phyloP scores from a whole-genome alignment of 2,797 vertebrate genomes.

The Darevskia mixta region DNA sequence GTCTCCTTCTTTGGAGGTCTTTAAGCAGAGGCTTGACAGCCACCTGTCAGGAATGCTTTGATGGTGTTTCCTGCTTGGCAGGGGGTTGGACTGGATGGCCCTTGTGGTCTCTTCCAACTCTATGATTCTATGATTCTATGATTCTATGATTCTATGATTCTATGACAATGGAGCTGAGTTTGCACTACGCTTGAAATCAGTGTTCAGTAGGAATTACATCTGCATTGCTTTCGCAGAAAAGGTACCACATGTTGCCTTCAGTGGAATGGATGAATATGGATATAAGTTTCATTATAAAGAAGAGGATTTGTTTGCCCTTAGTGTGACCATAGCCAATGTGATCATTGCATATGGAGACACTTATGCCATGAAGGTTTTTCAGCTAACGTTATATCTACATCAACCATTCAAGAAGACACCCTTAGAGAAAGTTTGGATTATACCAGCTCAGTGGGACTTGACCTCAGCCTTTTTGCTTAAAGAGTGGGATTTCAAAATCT shows the following conservation, averaged over 20 bases:
- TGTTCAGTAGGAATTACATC: not conserved
- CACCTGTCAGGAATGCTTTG: too few species aligned
- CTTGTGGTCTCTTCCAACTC: too few species aligned
- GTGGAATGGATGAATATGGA: too few species aligned
- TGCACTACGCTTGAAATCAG: not conserved
- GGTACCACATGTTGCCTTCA: not conserved
- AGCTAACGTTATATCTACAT: not conserved
- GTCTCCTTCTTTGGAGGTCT: too few species aligned
- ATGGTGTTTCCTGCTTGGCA: too few species aligned
- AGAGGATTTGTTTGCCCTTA: not conserved
- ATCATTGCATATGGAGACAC: constrained; percentile 11
- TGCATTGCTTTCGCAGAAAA: constrained; percentile 12
- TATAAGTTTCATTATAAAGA: not conserved
- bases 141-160: too few species aligned
- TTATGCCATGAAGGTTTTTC: not conserved
- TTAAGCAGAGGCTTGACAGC: too few species aligned
- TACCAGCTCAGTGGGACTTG: not conserved
- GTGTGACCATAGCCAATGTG: not conserved
- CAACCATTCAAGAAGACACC: too few species aligned
- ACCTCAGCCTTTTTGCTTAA: not conserved
- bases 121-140: too few species aligned
- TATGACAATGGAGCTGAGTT: not conserved
- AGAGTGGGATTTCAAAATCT: not conserved
- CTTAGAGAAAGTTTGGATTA: constrained; percentile 11
- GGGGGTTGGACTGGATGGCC: too few species aligned